These are phyloP conservation scores for Microcebus ravelobensis DNA, from an alignment of 2,113 vertebrate genomes.

Conservation along the genomic window DNA sequence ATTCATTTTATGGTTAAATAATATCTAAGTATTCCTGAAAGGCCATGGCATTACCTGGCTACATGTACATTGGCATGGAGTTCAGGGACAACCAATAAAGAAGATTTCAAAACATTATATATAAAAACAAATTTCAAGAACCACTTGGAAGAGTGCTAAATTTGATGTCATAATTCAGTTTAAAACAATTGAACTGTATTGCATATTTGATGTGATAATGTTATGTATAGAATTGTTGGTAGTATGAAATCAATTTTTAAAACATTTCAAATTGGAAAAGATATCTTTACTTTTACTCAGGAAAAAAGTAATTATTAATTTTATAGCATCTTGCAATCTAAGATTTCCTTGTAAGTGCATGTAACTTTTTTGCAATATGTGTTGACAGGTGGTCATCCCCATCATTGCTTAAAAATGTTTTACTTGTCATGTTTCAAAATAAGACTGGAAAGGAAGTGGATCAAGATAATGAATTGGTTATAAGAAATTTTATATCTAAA, in stretches of 20 bases:
- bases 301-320: neutral
- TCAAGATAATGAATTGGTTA: neutral
- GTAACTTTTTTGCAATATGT: slow-evolving; percentile 20
- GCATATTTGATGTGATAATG: neutral
- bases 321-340: neutral
- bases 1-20: neutral
- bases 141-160: neutral
- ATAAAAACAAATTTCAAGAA: neutral
- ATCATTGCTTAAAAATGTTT: slow-evolving; percentile 36
- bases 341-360: neutral
- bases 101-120: neutral
- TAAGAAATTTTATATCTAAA: slow-evolving; percentile 60
- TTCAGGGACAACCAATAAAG: neutral
- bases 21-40: neutral
- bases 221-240: neutral
- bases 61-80: neutral
- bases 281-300: neutral
- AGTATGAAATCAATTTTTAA: slow-evolving; percentile 28
- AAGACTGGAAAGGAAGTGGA: slow-evolving; percentile 35
- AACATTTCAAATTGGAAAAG: neutral
- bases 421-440: slow-evolving; percentile 22
- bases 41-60: neutral
- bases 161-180: neutral
- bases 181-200: neutral
- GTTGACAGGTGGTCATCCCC: neutral